Evolutionary conservation across 2,888 invertebrate species (phyloP).

Genomic region (Rhamphomyia laevipes): DNA sequence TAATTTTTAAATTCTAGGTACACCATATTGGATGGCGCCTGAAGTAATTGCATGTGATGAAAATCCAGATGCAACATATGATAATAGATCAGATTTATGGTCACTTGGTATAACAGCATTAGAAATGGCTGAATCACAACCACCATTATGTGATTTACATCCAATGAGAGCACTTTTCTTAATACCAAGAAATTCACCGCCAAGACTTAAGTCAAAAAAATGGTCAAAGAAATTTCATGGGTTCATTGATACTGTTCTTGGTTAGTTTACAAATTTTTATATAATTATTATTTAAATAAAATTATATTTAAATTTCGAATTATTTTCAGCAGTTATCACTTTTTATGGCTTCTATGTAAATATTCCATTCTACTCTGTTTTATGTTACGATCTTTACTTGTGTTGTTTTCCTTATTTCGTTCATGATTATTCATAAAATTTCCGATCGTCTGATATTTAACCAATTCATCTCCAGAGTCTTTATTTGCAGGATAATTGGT

Average conservation of each 20-base stretch:
- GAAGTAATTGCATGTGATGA: constrained; percentile 99
- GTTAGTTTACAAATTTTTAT: constrained; percentile 18
- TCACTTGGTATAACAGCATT: constrained; percentile 93
- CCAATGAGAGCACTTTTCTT: constrained; percentile 99
- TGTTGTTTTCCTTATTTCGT: too few species aligned
- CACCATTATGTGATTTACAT: constrained; percentile 97
- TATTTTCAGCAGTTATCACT: neutral
- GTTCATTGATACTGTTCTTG: constrained; percentile 94
- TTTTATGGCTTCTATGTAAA: neutral
- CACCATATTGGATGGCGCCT: constrained; percentile 98
- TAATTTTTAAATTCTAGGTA: constrained; percentile 44
- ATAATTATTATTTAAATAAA: neutral
- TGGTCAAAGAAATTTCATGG: constrained; percentile 97
- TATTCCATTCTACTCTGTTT: neutral
- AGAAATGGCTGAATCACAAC: constrained; percentile 99
- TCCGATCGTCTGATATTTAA: too few species aligned
- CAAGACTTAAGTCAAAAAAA: constrained; percentile 92
- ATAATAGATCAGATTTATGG: constrained; percentile 90
- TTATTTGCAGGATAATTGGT: too few species aligned
- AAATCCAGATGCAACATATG: constrained; percentile 99
- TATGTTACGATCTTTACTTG: neutral
- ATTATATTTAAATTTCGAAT: neutral
- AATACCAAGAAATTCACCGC: constrained; percentile 96
- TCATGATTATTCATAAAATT: too few species aligned
- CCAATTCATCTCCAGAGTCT: too few species aligned